These are phyloP conservation scores for Blastomussa wellsi DNA, from an alignment of 92 coral and sea anemone species.

Conservation along the genomic window DNA sequence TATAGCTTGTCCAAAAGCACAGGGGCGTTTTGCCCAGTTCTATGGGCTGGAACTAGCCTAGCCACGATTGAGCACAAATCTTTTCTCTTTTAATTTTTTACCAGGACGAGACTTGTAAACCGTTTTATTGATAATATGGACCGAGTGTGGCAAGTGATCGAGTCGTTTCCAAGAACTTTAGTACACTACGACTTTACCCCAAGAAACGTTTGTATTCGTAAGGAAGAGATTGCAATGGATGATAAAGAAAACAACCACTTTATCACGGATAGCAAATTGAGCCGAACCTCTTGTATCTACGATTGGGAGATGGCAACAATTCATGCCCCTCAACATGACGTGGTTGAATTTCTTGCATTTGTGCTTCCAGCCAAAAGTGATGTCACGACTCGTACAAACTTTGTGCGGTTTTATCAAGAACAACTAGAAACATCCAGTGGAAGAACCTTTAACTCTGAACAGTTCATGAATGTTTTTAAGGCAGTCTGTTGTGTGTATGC, in stretches of 20 bases:
- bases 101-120: conserved; percentile 35
- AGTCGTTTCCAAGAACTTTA: conserved; percentile 60
- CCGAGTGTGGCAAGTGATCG: conserved; percentile 56
- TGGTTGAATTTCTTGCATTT: conserved; percentile 67
- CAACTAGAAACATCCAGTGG: conserved; percentile 51
- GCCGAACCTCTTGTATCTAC: conserved; percentile 48
- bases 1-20: too few species aligned
- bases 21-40: neutral
- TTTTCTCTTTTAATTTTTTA: neutral
- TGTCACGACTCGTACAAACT: conserved; percentile 39
- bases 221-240: neutral
- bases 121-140: conserved; percentile 45
- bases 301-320: conserved; percentile 71
- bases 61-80: neutral
- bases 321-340: conserved; percentile 70
- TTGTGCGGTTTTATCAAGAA: conserved; percentile 47
- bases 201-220: conserved; percentile 64
- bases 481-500: conserved; percentile 30
- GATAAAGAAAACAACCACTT: neutral
- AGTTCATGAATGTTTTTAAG: conserved; percentile 35
- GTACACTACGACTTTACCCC: conserved; percentile 70
- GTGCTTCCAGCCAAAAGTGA: conserved; percentile 52
- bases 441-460: conserved; percentile 35
- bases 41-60: neutral
- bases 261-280: conserved; percentile 1